Evolutionary conservation across 2,113 vertebrate species (phyloP).

Genomic region (Rhabdornis inornatus): DNA sequence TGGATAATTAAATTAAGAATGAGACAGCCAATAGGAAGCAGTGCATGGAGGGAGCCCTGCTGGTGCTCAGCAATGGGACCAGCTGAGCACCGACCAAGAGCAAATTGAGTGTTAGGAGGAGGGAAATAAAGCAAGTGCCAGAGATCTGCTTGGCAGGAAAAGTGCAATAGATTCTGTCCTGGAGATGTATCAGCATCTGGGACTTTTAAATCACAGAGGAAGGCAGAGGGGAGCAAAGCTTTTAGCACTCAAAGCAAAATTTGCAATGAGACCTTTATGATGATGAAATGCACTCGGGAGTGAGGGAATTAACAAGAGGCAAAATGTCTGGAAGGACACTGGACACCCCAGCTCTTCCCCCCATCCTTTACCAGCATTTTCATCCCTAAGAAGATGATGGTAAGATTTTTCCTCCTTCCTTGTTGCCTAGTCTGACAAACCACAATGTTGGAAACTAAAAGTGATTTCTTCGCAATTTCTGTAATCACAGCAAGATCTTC

Average conservation of each 20-base stretch:
- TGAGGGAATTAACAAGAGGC: neutral
- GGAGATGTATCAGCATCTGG: slow-evolving; percentile 32
- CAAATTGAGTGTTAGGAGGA: slow-evolving; percentile 39
- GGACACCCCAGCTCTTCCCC: neutral
- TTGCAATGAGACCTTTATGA: neutral
- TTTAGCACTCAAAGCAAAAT: slow-evolving; percentile 40
- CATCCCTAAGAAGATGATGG: neutral
- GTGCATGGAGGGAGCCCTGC: neutral
- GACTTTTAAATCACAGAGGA: slow-evolving; percentile 15
- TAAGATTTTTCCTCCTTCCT: neutral
- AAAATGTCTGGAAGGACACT: neutral
- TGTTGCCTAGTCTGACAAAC: neutral
- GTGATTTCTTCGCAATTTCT: neutral
- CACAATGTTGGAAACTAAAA: neutral
- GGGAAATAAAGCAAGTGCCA: slow-evolving; percentile 42
- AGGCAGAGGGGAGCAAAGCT: slow-evolving; percentile 25
- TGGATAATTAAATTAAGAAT: slow-evolving; percentile 60
- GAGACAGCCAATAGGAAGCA: neutral
- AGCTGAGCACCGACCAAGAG: slow-evolving; percentile 25
- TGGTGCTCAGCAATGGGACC: neutral
- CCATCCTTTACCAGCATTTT: neutral
- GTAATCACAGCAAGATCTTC: neutral
- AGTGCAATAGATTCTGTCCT: slow-evolving; percentile 50
- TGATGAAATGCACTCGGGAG: neutral
- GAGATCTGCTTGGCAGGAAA: slow-evolving; percentile 46